These are phyloP conservation scores for Eurytoma californica DNA, from an alignment of 2,888 invertebrate genomes.

Conservation along the genomic window DNA sequence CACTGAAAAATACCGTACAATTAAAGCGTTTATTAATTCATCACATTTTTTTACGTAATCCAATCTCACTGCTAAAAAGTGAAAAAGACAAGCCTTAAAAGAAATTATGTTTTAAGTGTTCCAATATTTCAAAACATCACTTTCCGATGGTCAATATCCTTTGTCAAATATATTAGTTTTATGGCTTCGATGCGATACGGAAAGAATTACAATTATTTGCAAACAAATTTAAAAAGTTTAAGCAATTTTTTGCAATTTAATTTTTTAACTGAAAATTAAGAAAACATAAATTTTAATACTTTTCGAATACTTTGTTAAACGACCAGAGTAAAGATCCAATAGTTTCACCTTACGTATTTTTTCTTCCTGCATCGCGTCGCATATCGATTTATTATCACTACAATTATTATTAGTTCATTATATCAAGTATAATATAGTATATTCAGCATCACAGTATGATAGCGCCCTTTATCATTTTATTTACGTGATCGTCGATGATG, in stretches of 20 bases:
- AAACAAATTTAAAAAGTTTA: background rate
- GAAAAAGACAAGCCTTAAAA: slow-evolving; percentile 29
- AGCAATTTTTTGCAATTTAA: no score
- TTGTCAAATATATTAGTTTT: slow-evolving; percentile 32
- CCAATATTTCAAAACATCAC: slow-evolving; percentile 19
- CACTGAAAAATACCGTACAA: slow-evolving; percentile 38
- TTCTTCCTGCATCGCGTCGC: slow-evolving; percentile 16
- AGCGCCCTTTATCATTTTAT: slow-evolving; percentile 73
- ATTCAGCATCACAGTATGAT: slow-evolving; percentile 75
- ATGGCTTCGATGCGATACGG: slow-evolving; percentile 27
- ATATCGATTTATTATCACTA: slow-evolving; percentile 58
- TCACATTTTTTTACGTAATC: slow-evolving; percentile 26
- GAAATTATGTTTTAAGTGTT: slow-evolving; percentile 35
- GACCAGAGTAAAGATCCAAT: no score
- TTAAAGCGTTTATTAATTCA: slow-evolving; percentile 35
- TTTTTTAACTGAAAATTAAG: no score
- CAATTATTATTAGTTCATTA: slow-evolving; percentile 64
- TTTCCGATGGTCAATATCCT: slow-evolving; percentile 13
- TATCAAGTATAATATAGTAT: slow-evolving; percentile 54
- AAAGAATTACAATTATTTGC: background rate
- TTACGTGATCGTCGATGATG: slow-evolving; percentile 69
- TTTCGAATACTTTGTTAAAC: no score
- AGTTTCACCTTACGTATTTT: slow-evolving; percentile 7
- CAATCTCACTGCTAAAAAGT: slow-evolving; percentile 7
- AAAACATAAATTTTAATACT: no score